Base-by-base conservation (phyloP, 2,888 invertebrate genomes). In the Liodrosophila aerea region DNA sequence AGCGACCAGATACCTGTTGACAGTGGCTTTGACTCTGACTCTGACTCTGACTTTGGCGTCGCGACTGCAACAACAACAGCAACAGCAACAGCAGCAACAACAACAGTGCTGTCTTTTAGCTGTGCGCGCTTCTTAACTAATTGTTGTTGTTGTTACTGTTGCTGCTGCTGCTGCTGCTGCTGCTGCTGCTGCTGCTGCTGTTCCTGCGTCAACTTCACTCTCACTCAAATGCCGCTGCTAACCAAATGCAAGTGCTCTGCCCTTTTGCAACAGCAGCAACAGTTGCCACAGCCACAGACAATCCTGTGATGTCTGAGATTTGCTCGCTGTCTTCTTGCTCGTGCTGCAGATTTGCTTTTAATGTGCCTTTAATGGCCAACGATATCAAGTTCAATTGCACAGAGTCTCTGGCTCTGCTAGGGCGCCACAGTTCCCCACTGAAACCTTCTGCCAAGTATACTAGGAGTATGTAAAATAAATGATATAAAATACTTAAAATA, bases 21-120 rank as follows among this genome's bases (percentile, higher is more conserved):
- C 68, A 64, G 66, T 84, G 86, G 85, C 86, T 84, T 85, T 87
- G 85, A 87, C 85, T 87, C 69, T 85, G 87, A 85, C 87, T 86
- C 66, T 84, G 86, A 86, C 80, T 77, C 62, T 78, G 80, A 56
- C 53, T 59, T 62, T 59, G 58, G 40, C 52, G 44, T 54, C 45
- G 62, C 34, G 40, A 53, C 49, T 47, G 54, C 40, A 37, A 40
- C 56, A 57, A 37, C 36, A 53, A 1, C 30, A 37, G 2, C 13
- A 29, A 11, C 36, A 12, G 16, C 36, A 27, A 30, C 56, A 18
- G 3, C 31, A 12, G 29, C 54, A 11, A 22, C 34, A 44, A 31
- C 37, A 60, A 27, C 44, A 13, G 22, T 45, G 36, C 50, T 40
- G 40, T 50, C 30, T 53, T 52, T 31, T n/a, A n/a, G 37, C 47